A percentile compares a stretch with the other conserved stretches of the same genome.
Evolutionary conservation across 1,140 invertebrate species (phyloP).

Genomic region (Calephelis nemesis): DNA sequence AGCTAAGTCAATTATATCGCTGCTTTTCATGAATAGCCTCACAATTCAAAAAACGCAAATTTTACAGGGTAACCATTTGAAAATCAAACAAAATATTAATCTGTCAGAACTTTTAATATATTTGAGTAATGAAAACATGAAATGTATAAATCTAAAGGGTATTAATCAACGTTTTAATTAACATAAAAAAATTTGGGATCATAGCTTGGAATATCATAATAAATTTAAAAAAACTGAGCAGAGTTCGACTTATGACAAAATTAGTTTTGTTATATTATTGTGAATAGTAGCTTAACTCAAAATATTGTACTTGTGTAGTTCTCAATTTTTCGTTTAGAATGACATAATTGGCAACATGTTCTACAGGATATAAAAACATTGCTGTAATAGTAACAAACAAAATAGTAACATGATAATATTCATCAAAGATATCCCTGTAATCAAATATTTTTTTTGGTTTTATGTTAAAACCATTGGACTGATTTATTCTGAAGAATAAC

Average conservation of each 20-base stretch:
- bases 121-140: neutral
- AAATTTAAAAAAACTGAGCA: constrained; percentile 22
- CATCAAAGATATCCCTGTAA: constrained; percentile 20
- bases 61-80: no score
- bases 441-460: constrained; percentile 25
- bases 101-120: constrained; percentile 11
- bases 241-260: constrained; percentile 25
- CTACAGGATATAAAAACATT: constrained; percentile 16
- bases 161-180: no score
- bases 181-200: constrained; percentile 1
- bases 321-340: constrained; percentile 24
- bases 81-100: neutral
- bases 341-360: constrained; percentile 22
- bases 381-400: constrained; percentile 22
- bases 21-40: no score
- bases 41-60: no score
- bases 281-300: constrained; percentile 23
- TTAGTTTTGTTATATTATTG: constrained; percentile 25
- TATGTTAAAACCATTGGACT: constrained; percentile 21
- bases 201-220: constrained; percentile 15
- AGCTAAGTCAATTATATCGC: neutral
- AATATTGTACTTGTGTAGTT: constrained; percentile 21
- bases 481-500: constrained; percentile 20
- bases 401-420: no score
- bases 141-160: neutral